A percentile compares a stretch with the other conserved stretches of the same genome.
phyloP scores from a whole-genome alignment of 2,113 vertebrate genomes.

The Conger conger region DNA sequence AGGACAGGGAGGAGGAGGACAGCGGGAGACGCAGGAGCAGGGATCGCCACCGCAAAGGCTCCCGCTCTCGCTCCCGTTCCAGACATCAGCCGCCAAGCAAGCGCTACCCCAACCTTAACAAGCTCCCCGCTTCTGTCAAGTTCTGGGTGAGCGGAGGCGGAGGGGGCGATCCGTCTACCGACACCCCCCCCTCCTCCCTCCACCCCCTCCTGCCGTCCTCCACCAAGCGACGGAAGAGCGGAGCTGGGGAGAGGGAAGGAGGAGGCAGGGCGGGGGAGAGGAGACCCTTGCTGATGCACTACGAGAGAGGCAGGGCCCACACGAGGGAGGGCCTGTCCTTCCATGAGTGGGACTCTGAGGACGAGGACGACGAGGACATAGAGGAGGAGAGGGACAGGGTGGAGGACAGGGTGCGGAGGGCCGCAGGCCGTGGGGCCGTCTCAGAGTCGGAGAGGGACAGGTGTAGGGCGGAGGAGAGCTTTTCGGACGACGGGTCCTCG shows the following conservation, averaged over 20 bases:
- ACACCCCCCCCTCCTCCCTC: slow-evolving; percentile 62
- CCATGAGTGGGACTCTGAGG: slow-evolving; percentile 75
- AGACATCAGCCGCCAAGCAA: slow-evolving; percentile 61
- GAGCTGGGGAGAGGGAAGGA: slow-evolving; percentile 60
- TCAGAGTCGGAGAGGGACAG: slow-evolving; percentile 75
- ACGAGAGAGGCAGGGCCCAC: slow-evolving; percentile 69
- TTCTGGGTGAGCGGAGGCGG: slow-evolving; percentile 71
- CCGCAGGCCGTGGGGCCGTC: slow-evolving; percentile 59
- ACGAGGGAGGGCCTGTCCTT: slow-evolving; percentile 72
- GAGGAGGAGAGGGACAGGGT: slow-evolving; percentile 50
- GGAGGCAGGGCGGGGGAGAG: slow-evolving; percentile 63
- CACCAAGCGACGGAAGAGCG: slow-evolving; percentile 65
- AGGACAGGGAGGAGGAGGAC: slow-evolving; percentile 64
- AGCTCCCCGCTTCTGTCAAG: slow-evolving; percentile 75
- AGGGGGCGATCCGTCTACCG: slow-evolving; percentile 52
- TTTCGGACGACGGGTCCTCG: slow-evolving; percentile 72
- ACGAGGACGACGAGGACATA: slow-evolving; percentile 60
- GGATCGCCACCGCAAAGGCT: slow-evolving; percentile 62
- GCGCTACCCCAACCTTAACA: slow-evolving; percentile 72
- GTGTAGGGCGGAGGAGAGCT: slow-evolving; percentile 66
- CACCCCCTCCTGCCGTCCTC: slow-evolving; percentile 65
- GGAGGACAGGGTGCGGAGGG: slow-evolving; percentile 56
- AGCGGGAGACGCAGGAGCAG: slow-evolving; percentile 58
- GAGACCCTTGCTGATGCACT: slow-evolving; percentile 70
- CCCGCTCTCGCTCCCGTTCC: slow-evolving; percentile 47